Percentiles rank a stretch among this genome's conserved stretches.
Evolutionary conservation across 2,888 invertebrate species (phyloP).

Genomic region (Lysandra bellargus): DNA sequence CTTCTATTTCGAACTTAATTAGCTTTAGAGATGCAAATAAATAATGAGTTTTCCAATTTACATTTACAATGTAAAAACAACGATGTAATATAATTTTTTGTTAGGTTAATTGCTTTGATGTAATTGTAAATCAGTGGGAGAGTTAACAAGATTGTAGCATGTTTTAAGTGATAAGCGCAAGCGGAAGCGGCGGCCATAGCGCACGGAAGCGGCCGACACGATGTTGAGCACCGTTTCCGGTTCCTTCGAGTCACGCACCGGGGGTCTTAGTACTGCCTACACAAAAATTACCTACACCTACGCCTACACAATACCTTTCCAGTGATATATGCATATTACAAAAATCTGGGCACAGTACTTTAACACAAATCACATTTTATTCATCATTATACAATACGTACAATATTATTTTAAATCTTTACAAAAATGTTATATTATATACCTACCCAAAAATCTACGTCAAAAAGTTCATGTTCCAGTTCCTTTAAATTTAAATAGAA

Average conservation of each 20-base stretch:
- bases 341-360: too few species aligned
- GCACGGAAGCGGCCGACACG: constrained; percentile 57
- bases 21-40: constrained; percentile 14
- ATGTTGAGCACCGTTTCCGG: constrained; percentile 53
- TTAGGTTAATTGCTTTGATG: background rate
- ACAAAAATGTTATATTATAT: too few species aligned
- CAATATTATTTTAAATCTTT: too few species aligned
- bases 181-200: constrained; percentile 55
- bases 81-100: background rate
- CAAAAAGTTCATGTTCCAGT: too few species aligned
- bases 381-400: too few species aligned
- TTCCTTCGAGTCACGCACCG: constrained; percentile 68
- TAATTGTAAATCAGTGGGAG: constrained; percentile 16
- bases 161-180: constrained; percentile 45
- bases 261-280: constrained; percentile 44
- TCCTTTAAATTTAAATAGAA: too few species aligned
- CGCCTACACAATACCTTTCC: too few species aligned
- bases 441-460: too few species aligned
- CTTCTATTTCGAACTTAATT: background rate
- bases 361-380: too few species aligned
- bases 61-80: constrained; percentile 3
- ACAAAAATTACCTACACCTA: constrained; percentile 30
- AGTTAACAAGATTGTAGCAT: constrained; percentile 53
- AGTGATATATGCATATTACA: too few species aligned
- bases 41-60: constrained; percentile 4